Base-by-base conservation (phyloP, 2,113 vertebrate species). In the Leucoraja erinaceus region DNA sequence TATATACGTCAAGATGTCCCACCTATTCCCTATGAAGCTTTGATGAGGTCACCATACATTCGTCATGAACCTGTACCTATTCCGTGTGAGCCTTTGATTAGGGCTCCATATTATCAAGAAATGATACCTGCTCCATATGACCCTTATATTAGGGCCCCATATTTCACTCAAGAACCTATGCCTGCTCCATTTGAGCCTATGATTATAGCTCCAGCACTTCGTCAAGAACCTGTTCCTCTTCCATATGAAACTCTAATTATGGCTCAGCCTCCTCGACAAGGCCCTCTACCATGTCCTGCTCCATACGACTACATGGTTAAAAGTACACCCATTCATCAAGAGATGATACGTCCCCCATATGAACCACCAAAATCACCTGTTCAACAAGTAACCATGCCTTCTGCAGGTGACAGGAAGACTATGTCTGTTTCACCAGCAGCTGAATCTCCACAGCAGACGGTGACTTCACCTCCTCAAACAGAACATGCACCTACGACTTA, bases 41-140 rank as follows among this genome's bases (percentile, higher is more conserved):
- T 91, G 90, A 72, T 91, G 47, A 74, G 90, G 38, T 33, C 90
- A 47, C 90, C 90, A 74, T 91, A 72, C 72, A 8, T 91, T 91
- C 68, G 38, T 25, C 90, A 91, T 47, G 90, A 91, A 74, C 18
- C 68, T 12, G 66, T 91, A 91, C 90, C 90, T 74, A 18, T 91
- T 74, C 31, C 90, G 47, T 70, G 38, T 72, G 88, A 90, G 14
- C 31, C 88, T 90, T 22, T 90, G 33, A 16, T 72, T 70, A 68
- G 88, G 88, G 88, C 63, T 70, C 88, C 88, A 91, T 91, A 91
- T 91, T 91, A 72, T 91, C 90, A 72, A 72, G 90, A 91, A 47
- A 28, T 70, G 20, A 70, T 72, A 11, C 68, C 90, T 91, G 90
- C 90, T 72, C 90, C 66, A 38, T 91, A 70, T 74, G 90, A 91